Evolutionary conservation across 2,888 invertebrate genomes (phyloP).

Genomic region (Heliconius erato): DNA sequence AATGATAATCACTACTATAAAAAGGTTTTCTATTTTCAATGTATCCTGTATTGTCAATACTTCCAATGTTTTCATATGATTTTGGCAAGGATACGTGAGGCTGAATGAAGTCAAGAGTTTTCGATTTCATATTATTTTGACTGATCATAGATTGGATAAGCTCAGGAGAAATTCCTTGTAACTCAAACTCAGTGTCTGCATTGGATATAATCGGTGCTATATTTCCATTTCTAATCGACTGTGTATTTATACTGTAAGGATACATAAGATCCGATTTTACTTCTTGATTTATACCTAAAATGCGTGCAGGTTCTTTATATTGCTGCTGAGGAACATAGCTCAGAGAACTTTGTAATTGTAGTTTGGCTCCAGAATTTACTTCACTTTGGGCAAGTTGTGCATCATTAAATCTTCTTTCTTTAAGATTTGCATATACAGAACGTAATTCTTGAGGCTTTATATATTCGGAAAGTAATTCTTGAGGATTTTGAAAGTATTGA

Average conservation of each 20-base stretch:
- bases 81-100: background rate
- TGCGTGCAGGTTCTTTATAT: too few species aligned
- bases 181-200: slow-evolving; percentile 29
- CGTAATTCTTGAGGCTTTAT: background rate
- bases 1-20: background rate
- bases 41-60: background rate
- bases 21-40: background rate
- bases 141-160: slow-evolving; percentile 33
- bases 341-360: background rate
- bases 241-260: slow-evolving; percentile 10
- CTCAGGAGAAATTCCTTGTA: slow-evolving; percentile 37
- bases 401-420: background rate
- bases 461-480: background rate
- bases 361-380: background rate
- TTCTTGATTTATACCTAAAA: background rate
- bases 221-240: background rate
- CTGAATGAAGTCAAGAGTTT: background rate
- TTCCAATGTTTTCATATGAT: background rate
- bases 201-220: background rate
- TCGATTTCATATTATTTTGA: background rate
- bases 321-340: background rate
- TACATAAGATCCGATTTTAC: background rate
- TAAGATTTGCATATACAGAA: background rate
- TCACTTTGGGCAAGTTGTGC: background rate
- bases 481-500: background rate